These are phyloP conservation scores for Dione vanillae DNA, from an alignment of 2,888 invertebrate genomes.

Conservation along the genomic window DNA sequence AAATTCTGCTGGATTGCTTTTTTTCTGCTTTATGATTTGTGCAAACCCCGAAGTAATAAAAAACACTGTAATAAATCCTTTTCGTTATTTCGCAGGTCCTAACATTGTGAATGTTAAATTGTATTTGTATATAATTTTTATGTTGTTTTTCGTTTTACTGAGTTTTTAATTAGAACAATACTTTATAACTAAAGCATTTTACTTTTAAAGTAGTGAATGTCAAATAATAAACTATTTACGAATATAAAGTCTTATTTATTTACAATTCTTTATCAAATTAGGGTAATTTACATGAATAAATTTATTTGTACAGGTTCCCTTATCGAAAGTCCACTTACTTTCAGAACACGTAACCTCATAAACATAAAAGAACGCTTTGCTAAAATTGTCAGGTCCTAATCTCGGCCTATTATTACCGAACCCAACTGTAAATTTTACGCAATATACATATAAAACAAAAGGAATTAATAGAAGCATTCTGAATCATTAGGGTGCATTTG, in stretches of 20 bases:
- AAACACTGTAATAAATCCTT: no score
- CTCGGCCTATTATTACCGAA: slow-evolving; percentile 59
- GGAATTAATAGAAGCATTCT: slow-evolving; percentile 48
- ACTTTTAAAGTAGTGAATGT: no score
- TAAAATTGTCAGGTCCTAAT: slow-evolving; percentile 65
- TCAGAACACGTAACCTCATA: slow-evolving; percentile 66
- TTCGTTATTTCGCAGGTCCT: no score
- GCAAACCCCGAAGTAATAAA: no score
- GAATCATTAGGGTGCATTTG: slow-evolving; percentile 45
- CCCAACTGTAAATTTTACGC: slow-evolving; percentile 57
- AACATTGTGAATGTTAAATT: no score
- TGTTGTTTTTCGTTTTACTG: no score
- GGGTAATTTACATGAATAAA: slow-evolving; percentile 36
- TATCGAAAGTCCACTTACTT: slow-evolving; percentile 55
- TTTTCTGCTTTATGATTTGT: no score
- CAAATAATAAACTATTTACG: not conserved
- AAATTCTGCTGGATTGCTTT: no score
- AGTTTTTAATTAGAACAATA: no score
- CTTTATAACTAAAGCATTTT: no score
- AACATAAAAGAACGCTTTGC: slow-evolving; percentile 66
- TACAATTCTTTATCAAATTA: slow-evolving; percentile 31
- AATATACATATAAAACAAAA: slow-evolving; percentile 52
- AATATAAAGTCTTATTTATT: not conserved
- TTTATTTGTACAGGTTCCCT: slow-evolving; percentile 48
- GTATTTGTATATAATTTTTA: no score